These are phyloP conservation scores for Thecophora atra DNA, from an alignment of 2,888 invertebrate genomes.

Conservation along the genomic window DNA sequence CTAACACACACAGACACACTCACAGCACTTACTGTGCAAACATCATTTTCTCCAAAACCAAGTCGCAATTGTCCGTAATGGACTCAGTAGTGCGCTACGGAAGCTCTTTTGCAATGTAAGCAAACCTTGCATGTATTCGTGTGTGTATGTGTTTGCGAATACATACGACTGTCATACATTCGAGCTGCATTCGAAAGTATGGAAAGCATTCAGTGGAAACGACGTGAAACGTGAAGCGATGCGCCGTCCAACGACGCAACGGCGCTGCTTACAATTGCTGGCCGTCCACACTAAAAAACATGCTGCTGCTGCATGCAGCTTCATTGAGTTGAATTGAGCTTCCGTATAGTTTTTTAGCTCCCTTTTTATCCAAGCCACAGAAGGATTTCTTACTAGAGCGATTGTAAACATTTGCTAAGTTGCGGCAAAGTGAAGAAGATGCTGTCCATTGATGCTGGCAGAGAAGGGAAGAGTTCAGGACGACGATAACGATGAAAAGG, in stretches of 20 bases:
- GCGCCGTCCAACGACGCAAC: neutral
- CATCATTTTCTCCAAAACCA: conserved; percentile 34
- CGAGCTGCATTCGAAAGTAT: neutral
- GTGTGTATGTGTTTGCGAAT: neutral
- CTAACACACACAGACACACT: conserved; percentile 22
- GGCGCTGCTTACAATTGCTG: conserved; percentile 21
- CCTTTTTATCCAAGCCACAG: conserved; percentile 1
- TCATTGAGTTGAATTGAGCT: conserved; percentile 13
- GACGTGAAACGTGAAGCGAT: neutral
- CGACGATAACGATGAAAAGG: neutral
- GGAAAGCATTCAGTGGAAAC: neutral
- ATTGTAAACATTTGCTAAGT: conserved; percentile 30
- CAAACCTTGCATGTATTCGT: neutral
- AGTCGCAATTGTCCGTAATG: conserved; percentile 35
- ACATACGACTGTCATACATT: neutral
- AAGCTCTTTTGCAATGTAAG: conserved; percentile 24
- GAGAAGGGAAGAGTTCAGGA: neutral
- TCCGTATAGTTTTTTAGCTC: conserved; percentile 11
- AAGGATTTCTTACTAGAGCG: conserved; percentile 11
- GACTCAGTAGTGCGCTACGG: conserved; percentile 24
- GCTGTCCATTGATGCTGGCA: neutral
- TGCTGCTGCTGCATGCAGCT: conserved; percentile 14
- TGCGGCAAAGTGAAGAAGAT: neutral
- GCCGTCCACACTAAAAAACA: conserved; percentile 16
- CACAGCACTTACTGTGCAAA: conserved; percentile 22